Evolutionary conservation across 1,140 invertebrate genomes (phyloP).

Genomic region (Drosophila bifasciata): DNA sequence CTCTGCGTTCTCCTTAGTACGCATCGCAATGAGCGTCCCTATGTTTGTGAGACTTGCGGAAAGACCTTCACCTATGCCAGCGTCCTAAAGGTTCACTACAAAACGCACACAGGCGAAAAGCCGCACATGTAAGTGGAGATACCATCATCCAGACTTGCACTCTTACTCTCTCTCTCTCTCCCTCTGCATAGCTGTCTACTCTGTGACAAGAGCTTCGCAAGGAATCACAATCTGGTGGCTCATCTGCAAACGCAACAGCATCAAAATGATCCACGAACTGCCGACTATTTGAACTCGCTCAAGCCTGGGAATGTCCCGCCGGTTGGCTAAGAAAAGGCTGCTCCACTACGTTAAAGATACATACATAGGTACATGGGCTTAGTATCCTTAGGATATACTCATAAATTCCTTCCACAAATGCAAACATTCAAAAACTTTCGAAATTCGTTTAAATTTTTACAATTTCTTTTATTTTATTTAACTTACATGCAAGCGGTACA

Average conservation of each 20-base stretch:
- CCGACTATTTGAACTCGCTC: conserved; percentile 40
- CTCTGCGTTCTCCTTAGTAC: conserved; percentile 43
- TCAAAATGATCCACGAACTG: conserved; percentile 65
- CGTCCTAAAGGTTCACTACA: conserved; percentile 86
- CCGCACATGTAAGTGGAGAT: conserved; percentile 54
- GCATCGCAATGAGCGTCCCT: conserved; percentile 92
- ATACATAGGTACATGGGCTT: too few relatives aligned
- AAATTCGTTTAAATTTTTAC: conserved; percentile 20
- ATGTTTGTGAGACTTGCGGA: conserved; percentile 88
- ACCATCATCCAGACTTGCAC: not conserved
- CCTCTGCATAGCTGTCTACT: conserved; percentile 52
- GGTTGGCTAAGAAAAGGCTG: not conserved
- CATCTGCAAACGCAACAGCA: conserved; percentile 79
- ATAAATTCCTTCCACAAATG: too few relatives aligned
- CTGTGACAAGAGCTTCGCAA: conserved; percentile 75
- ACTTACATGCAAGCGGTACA: conserved; percentile 45
- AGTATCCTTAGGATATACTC: too few relatives aligned
- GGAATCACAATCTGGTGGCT: conserved; percentile 74
- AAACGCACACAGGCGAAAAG: conserved; percentile 81
- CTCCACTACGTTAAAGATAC: too few relatives aligned
- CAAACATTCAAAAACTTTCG: too few relatives aligned
- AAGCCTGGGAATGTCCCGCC: conserved; percentile 15
- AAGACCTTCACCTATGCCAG: conserved; percentile 90
- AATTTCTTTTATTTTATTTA: conserved; percentile 60
- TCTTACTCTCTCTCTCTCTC: not conserved